Conservation (phyloP, 2,797 vertebrate genomes). For the Enteromius paludinosus region DNA sequence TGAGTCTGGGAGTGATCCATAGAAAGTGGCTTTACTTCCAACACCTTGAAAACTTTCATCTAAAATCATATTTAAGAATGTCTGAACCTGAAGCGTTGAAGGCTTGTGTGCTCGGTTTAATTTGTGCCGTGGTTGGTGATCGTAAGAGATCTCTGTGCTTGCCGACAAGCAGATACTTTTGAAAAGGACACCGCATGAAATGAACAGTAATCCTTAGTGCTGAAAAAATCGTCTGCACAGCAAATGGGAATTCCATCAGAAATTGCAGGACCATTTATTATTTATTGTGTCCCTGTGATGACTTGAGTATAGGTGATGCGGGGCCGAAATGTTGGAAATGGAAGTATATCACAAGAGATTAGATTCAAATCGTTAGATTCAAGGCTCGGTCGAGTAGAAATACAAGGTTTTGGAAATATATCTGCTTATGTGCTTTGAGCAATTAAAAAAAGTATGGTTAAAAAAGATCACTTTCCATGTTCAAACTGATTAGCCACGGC, state of each 20-base stretch:
- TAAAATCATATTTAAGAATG: slow-evolving; percentile 22
- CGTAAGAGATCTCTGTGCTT: slow-evolving; percentile 67
- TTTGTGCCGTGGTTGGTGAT: slow-evolving; percentile 39
- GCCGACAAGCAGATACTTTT: slow-evolving; percentile 72
- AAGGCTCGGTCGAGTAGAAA: slow-evolving; percentile 74
- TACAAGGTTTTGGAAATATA: slow-evolving; percentile 71
- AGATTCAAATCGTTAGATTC: slow-evolving; percentile 70
- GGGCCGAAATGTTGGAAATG: slow-evolving; percentile 67
- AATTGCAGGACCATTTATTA: slow-evolving; percentile 80
- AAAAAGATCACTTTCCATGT: background rate
- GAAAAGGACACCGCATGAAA: slow-evolving; percentile 71
- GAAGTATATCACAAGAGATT: slow-evolving; percentile 76
- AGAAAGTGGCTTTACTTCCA: slow-evolving; percentile 12
- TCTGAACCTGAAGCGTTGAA: slow-evolving; percentile 8
- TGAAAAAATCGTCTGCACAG: slow-evolving; percentile 73
- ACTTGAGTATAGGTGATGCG: slow-evolving; percentile 65
- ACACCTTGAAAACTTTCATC: slow-evolving; percentile 2
- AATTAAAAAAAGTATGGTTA: slow-evolving; percentile 73
- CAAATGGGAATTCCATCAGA: slow-evolving; percentile 82
- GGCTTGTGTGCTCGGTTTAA: slow-evolving; percentile 30
- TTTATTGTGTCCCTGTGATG: slow-evolving; percentile 72
- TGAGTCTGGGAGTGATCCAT: background rate
- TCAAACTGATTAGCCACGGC: slow-evolving; percentile 54
- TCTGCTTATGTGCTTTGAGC: slow-evolving; percentile 70
- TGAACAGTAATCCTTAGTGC: slow-evolving; percentile 78